Base-by-base conservation (phyloP, 2,888 invertebrate species). In the Agonopterix arenella region DNA sequence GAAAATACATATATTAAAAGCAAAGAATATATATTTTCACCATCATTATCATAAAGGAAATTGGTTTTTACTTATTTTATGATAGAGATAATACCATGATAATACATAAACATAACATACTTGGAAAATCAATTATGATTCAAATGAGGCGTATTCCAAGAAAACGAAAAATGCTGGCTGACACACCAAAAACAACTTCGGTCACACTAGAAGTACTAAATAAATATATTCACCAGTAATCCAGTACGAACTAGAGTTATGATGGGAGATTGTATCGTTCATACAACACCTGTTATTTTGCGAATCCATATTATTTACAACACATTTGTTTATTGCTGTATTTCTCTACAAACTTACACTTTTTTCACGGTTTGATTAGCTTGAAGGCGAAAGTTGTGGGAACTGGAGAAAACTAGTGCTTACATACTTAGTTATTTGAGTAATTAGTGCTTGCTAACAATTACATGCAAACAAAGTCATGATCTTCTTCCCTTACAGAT, bases 281-380 rank as follows among this genome's bases (percentile, higher is more conserved):
- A 58, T 54, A 68, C 59, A 55, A 68, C 77, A 80, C 82, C 80
- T 82, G 84, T 77, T 80, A 79, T 84, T 80, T 77, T 46, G 61
- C 63, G 69, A 76, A 80, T 77, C 66, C 69, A 66, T 80, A 76
- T 70, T 28, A 81, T 82, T 84, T 76, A 68, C 66, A 56, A 36
- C 49, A 48, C 45, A 46, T 52, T 52, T 49, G 46, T 49, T 61
- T 57, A 56, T 60, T 57, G 61, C 62, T 53, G 59, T 58, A 57
- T 61, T 65, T 65, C 61, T 65, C 64, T 65, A 56, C 4, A 61
- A 58, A 60, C 58, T 55, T 57, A 48, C 50, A 57, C 28, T 56
- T 49, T 57, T 57, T 73, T 76, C 67, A 75, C 68, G 68, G 59
- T 54, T 51, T 50, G 59, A 49, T 65, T 70, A 58, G 46, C 54